A percentile compares a stretch with the other conserved stretches of the same genome.
phyloP scores from a whole-genome alignment of 1,140 invertebrate genomes.

The Ooceraea biroi region DNA sequence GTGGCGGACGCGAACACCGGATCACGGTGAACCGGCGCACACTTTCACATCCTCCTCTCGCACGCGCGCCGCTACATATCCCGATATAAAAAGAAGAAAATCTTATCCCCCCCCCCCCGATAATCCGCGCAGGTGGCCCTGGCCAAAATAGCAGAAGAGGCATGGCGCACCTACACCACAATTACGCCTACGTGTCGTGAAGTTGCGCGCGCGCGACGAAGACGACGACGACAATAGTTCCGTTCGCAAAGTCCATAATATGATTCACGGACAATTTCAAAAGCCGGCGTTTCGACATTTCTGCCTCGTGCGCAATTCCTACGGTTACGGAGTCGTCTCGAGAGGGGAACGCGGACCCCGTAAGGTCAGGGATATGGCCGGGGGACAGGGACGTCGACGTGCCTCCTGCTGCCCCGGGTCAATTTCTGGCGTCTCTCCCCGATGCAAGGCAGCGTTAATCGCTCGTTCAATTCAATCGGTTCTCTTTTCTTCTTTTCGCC shows the following conservation, averaged over 20 bases:
- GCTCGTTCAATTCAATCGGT: neutral
- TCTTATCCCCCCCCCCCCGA: neutral
- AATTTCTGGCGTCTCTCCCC: constrained; percentile 5
- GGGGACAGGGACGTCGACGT: constrained; percentile 8
- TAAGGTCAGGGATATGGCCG: constrained; percentile 83
- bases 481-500: neutral
- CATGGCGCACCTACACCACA: constrained; percentile 47
- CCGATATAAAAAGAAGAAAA: constrained; percentile 19
- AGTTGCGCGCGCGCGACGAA: neutral
- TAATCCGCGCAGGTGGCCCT: constrained; percentile 43
- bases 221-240: constrained; percentile 63
- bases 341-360: constrained; percentile 69
- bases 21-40: neutral
- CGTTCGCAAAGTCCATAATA: constrained; percentile 74
- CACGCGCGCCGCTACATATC: neutral
- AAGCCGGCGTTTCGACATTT: constrained; percentile 82
- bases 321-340: constrained; percentile 19
- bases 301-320: constrained; percentile 77
- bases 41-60: neutral
- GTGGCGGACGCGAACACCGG: neutral
- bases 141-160: constrained; percentile 55
- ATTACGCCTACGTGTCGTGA: constrained; percentile 40
- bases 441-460: neutral
- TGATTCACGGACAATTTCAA: constrained; percentile 83
- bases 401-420: neutral